phyloP scores from a whole-genome alignment of 2,113 vertebrate genomes.

The Zonotrichia leucophrys region DNA sequence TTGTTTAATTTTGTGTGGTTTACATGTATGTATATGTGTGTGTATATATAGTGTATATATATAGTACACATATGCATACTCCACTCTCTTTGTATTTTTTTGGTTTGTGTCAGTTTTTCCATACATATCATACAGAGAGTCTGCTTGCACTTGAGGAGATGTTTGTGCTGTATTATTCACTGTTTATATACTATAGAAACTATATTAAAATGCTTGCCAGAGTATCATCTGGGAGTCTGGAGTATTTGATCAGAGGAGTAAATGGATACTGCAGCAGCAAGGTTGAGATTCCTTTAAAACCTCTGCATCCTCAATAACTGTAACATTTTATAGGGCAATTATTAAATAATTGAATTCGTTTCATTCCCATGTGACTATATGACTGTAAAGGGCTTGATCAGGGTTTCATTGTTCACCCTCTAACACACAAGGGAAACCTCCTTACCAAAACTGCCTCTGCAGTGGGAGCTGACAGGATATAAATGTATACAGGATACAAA shows the following conservation, averaged over 20 bases:
- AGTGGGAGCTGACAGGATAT: accelerated
- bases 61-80: background rate
- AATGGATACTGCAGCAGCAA: background rate
- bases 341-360: background rate
- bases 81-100: background rate
- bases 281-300: background rate
- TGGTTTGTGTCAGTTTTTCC: background rate
- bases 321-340: background rate
- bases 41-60: background rate
- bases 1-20: background rate
- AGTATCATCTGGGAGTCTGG: background rate
- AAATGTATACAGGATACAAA: background rate
- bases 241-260: background rate
- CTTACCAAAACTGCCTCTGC: background rate
- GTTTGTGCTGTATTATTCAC: background rate
- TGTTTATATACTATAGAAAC: background rate
- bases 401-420: background rate
- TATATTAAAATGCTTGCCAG: background rate
- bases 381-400: background rate
- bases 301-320: accelerated
- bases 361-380: background rate
- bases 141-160: background rate
- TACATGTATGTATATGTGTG: accelerated
- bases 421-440: background rate
- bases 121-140: background rate